Evolutionary conservation across 2,888 invertebrate genomes (phyloP), one percentile per base, ranked within the genome.

Genomic region (Polyommatus iphigenia): DNA sequence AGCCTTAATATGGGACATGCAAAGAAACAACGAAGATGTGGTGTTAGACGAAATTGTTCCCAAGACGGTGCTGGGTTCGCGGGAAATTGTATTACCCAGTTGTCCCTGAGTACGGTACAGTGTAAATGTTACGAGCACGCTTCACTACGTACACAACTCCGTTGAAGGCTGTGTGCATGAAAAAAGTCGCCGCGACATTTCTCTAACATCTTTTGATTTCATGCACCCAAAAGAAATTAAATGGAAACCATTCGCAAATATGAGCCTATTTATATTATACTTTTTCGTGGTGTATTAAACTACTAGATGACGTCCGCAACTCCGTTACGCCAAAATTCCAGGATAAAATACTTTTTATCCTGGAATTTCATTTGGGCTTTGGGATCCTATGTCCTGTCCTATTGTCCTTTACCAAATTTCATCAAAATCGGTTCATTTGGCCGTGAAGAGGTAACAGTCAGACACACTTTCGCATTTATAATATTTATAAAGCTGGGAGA

Each of bases 51-150:
- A 89, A 92, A 93, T 91, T 88, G 92, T 90, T 85, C 93, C 91
- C 93, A 88, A 91, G 93, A 90, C 86, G 88, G 91, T 88, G 88
- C 87, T 91, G 87, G 84, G 89, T 87, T 92, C 87, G 84, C 85
- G 86, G 87, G 86, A 92, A 93, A 93, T 92, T 91, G 91, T 91
- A 92, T 93, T 93, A 92, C 89, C 87, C 86, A 83, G 85, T 84
- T 86, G 85, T 88, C 85, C 87, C 83, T 18, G 67, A 67, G 32
- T 67, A 32, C 13, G 20, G 24, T 67, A 29, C 13, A 24, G 18
- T 29, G 67, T 67, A 67, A 62, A 67, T 15, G 67, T 67, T 67
- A 67, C 29, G 67, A 67, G 29, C 29, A 32, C 62, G 13, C 62
- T 62, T 62, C 24, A 62, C 62, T 24, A 4, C 24, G 62, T 62